A percentile compares a stretch with the other conserved stretches of the same genome.
These are phyloP conservation scores for Cygnus atratus DNA, from an alignment of 2,113 vertebrate genomes.

Conservation along the genomic window DNA sequence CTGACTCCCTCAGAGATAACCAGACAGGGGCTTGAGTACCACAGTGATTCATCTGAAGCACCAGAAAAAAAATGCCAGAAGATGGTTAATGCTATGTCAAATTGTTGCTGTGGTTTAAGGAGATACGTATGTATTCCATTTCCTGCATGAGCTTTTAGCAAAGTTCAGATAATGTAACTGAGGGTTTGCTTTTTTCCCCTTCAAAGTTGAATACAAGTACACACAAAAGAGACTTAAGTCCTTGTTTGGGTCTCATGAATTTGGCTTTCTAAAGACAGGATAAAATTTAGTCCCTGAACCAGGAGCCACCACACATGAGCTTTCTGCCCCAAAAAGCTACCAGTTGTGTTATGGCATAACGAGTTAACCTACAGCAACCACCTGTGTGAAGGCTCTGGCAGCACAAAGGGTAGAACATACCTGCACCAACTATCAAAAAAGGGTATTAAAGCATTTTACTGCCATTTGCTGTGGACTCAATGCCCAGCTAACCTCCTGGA, in stretches of 20 bases:
- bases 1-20: conserved; percentile 83
- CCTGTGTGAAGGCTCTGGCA: neutral
- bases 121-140: neutral
- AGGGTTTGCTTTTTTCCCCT: neutral
- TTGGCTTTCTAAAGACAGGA: neutral
- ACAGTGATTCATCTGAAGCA: conserved; percentile 86
- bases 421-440: neutral
- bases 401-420: neutral
- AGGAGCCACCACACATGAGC: neutral
- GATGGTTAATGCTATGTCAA: neutral
- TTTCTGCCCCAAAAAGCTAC: neutral
- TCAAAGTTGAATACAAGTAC: neutral
- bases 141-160: neutral
- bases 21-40: conserved; percentile 92
- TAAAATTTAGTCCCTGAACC: neutral
- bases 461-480: neutral
- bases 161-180: neutral
- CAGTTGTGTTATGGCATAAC: neutral
- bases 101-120: neutral
- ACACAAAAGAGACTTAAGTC: neutral
- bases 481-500: neutral
- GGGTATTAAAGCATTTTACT: neutral
- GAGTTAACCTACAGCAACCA: neutral
- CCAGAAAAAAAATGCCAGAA: conserved; percentile 11
- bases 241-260: neutral